Conservation (phyloP, 2,113 vertebrate genomes). For the Colaptes auratus region DNA sequence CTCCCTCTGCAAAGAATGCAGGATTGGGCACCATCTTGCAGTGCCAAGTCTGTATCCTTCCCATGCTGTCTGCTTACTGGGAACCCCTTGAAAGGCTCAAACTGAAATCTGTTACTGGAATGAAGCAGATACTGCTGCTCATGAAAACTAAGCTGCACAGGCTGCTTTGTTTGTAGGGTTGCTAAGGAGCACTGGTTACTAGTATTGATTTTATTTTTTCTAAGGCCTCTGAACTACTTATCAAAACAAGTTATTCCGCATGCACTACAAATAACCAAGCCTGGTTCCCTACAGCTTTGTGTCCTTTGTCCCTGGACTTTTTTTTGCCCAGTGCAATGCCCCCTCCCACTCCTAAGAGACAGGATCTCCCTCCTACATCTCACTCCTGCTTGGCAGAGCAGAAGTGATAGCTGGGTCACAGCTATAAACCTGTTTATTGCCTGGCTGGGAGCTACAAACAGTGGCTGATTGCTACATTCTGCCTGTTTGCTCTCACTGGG, state of each 20-base stretch:
- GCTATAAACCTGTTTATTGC: slow-evolving; percentile 12
- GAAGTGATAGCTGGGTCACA: slow-evolving; percentile 21
- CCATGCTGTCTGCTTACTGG: neutral
- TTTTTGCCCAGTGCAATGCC: neutral
- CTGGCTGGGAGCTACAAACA: slow-evolving; percentile 45
- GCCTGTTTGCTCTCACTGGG: neutral
- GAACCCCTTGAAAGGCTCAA: neutral
- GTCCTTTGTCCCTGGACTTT: neutral
- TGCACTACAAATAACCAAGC: neutral
- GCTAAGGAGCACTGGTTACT: slow-evolving; percentile 50
- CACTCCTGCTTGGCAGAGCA: slow-evolving; percentile 8
- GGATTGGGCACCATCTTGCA: neutral
- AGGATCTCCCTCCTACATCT: slow-evolving; percentile 13
- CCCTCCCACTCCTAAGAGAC: neutral
- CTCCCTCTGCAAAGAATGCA: neutral
- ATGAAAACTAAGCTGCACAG: neutral
- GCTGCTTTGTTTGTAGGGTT: slow-evolving; percentile 49
- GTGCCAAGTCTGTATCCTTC: neutral
- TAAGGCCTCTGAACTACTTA: slow-evolving; percentile 39
- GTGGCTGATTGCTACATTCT: slow-evolving; percentile 56
- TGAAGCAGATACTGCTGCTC: neutral
- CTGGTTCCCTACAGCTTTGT: neutral
- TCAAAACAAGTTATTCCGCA: slow-evolving; percentile 46
- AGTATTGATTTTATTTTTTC: slow-evolving; percentile 15
- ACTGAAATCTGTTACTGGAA: neutral